phyloP scores from a whole-genome alignment of 2,888 invertebrate genomes.

The Lycocerus yunnanus region DNA sequence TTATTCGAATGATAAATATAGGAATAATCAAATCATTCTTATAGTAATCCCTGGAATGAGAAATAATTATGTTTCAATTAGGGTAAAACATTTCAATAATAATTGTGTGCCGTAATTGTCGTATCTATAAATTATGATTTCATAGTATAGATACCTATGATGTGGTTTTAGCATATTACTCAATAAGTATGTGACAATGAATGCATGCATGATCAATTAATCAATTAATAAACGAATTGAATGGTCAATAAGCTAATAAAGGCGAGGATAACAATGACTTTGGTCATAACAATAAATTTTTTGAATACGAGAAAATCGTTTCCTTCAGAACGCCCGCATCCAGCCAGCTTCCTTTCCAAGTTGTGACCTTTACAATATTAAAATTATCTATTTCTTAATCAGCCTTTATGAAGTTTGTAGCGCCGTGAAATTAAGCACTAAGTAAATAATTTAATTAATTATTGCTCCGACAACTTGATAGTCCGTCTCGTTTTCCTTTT shows the following conservation, averaged over 20 bases:
- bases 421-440: background rate
- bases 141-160: background rate
- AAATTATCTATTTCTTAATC: background rate
- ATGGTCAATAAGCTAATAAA: background rate
- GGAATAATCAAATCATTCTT: background rate
- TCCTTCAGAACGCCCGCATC: background rate
- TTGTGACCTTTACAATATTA: background rate
- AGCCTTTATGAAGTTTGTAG: background rate
- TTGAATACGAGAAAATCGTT: background rate
- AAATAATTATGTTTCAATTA: background rate
- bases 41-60: background rate
- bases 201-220: background rate
- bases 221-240: background rate
- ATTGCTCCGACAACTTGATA: background rate
- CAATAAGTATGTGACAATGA: background rate
- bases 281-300: background rate
- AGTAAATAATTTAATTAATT: background rate
- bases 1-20: background rate
- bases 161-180: background rate
- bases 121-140: background rate
- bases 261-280: background rate
- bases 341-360: background rate
- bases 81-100: background rate
- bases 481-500: background rate
- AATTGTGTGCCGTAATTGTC: background rate